Evolutionary conservation across 2,113 vertebrate species (phyloP).

Genomic region (Periophthalmodon schlosseri): DNA sequence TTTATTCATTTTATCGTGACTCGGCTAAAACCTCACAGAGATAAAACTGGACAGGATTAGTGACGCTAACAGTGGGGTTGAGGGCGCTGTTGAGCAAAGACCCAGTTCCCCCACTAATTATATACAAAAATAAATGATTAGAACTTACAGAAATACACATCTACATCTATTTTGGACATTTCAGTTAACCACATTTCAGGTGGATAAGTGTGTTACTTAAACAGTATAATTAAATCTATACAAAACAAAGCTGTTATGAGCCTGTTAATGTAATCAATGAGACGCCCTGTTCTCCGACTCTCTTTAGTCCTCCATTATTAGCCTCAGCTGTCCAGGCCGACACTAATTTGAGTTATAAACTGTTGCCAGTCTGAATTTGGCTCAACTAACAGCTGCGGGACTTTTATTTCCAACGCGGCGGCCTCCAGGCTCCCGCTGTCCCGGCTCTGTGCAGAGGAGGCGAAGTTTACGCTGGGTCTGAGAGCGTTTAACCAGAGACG

Average conservation of each 20-base stretch:
- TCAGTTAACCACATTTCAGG: no score
- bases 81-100: no score
- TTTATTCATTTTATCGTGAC: no score
- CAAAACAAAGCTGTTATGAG: background rate
- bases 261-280: constrained; percentile 12
- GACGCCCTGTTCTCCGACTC: constrained; percentile 30
- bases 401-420: constrained; percentile 32
- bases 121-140: no score
- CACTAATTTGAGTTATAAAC: constrained; percentile 57
- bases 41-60: no score
- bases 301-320: constrained; percentile 40
- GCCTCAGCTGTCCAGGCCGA: constrained; percentile 53
- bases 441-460: constrained; percentile 14
- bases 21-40: no score
- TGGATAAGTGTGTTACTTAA: background rate
- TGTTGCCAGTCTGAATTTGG: constrained; percentile 58
- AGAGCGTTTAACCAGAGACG: constrained; percentile 24
- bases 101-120: background rate
- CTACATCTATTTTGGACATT: no score
- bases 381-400: constrained; percentile 44
- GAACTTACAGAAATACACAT: no score
- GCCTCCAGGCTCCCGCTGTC: constrained; percentile 19
- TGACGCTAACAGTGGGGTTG: no score
- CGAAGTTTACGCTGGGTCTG: constrained; percentile 25
- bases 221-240: background rate